Percentiles rank a stretch among this genome's conserved stretches.
Evolutionary conservation across 1,140 invertebrate genomes (phyloP).

Genomic region (Cephus cinctus): DNA sequence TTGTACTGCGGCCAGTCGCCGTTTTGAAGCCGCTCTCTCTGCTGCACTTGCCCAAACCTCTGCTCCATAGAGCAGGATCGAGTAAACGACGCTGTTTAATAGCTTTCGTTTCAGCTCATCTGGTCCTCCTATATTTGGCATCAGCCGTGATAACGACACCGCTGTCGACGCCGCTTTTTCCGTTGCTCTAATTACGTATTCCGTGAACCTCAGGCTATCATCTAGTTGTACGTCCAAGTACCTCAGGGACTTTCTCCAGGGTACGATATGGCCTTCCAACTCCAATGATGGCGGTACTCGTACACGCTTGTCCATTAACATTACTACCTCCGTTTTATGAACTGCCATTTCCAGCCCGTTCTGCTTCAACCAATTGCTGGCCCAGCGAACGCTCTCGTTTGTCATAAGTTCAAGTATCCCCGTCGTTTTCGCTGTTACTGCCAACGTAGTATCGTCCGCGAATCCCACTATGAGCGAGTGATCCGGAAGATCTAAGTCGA

Average conservation of each 20-base stretch:
- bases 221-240: slow-evolving; percentile 9
- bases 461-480: slow-evolving; percentile 17
- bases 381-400: slow-evolving; percentile 8
- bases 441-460: slow-evolving; percentile 26
- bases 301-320: slow-evolving; percentile 10
- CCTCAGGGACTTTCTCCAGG: background rate
- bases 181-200: slow-evolving; percentile 2
- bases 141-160: background rate
- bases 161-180: slow-evolving; percentile 3
- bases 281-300: background rate
- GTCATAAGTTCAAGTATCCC: slow-evolving; percentile 6
- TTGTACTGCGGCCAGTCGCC: slow-evolving; percentile 12
- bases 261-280: background rate
- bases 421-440: slow-evolving; percentile 14
- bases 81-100: slow-evolving; percentile 15
- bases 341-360: slow-evolving; percentile 14
- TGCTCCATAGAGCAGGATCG: slow-evolving; percentile 20
- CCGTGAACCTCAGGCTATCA: background rate
- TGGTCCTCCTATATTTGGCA: slow-evolving; percentile 10
- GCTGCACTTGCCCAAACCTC: slow-evolving; percentile 9
- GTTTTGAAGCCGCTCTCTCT: slow-evolving; percentile 4
- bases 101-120: slow-evolving; percentile 9
- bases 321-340: slow-evolving; percentile 23
- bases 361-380: slow-evolving; percentile 14
- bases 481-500: slow-evolving; percentile 17